Conservation (phyloP, 2,888 invertebrate genomes). For the Stenolophus ochropezus region DNA sequence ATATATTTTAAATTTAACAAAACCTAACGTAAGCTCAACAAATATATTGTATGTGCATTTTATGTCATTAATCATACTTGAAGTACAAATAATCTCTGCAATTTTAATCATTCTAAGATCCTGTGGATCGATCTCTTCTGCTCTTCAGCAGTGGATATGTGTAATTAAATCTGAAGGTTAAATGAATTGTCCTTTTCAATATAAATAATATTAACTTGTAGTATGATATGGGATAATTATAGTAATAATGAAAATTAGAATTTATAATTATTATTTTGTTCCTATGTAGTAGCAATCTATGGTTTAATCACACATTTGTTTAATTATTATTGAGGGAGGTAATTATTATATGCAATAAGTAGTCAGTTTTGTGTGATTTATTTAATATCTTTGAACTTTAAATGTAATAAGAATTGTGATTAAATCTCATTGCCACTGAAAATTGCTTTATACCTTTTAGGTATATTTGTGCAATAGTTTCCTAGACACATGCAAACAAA, state of each 20-base stretch:
- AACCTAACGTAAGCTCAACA: too few relatives aligned
- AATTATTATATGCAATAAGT: neutral
- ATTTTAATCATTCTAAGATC: too few relatives aligned
- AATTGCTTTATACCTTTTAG: neutral
- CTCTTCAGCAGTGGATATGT: neutral
- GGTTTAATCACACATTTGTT: neutral
- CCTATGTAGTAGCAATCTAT: neutral
- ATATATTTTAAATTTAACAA: too few relatives aligned
- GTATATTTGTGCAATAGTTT: neutral
- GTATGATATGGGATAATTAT: neutral
- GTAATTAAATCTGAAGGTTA: neutral
- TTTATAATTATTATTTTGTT: conserved; percentile 24
- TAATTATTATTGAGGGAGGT: neutral
- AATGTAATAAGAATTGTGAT: neutral
- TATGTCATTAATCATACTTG: too few relatives aligned
- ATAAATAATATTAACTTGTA: conserved; percentile 31
- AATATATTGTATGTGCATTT: too few relatives aligned
- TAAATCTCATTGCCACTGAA: neutral
- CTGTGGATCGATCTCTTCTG: too few relatives aligned
- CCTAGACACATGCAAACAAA: neutral
- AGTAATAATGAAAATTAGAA: conserved; percentile 28
- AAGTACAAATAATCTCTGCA: too few relatives aligned
- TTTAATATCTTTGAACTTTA: neutral
- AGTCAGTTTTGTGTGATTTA: neutral
- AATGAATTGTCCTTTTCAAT: neutral